These are phyloP conservation scores for Babyrousa celebensis DNA, from an alignment of 2,797 vertebrate genomes.

Conservation along the genomic window DNA sequence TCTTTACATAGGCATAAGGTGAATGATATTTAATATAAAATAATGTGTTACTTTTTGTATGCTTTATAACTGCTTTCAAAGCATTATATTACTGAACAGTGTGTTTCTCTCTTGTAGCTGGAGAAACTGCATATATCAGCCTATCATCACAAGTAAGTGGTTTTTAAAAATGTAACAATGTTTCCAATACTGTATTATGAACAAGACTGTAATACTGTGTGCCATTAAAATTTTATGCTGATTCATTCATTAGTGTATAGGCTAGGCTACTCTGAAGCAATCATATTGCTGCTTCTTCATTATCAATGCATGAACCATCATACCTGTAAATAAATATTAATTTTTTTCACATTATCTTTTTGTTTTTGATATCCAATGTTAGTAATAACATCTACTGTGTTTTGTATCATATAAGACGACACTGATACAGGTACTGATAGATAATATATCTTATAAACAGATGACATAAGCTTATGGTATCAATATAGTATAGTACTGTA, in stretches of 20 bases:
- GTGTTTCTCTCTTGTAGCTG: not conserved
- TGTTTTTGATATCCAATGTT: not conserved
- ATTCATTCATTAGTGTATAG: not conserved
- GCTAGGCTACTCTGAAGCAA: not conserved
- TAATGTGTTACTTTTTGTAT: not conserved
- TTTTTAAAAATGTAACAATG: not conserved
- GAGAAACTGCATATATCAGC: not conserved
- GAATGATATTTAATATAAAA: not conserved
- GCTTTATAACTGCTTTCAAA: not conserved
- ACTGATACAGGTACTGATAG: not conserved
- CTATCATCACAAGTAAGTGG: not conserved
- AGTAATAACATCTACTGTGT: not conserved
- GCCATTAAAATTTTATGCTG: not conserved
- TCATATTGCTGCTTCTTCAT: not conserved
- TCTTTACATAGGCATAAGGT: not conserved
- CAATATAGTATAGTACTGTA: not conserved
- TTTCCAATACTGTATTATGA: not conserved
- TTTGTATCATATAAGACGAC: not conserved
- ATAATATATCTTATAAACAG: not conserved
- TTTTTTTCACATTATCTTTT: not conserved
- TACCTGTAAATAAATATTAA: not conserved
- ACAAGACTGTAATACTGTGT: not conserved
- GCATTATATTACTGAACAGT: not conserved
- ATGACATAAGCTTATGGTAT: not conserved
- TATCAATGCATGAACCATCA: not conserved